Percentiles rank a stretch among this genome's conserved stretches.
phyloP scores from a whole-genome alignment of 2,113 vertebrate genomes.

The Anolis sagrei region DNA sequence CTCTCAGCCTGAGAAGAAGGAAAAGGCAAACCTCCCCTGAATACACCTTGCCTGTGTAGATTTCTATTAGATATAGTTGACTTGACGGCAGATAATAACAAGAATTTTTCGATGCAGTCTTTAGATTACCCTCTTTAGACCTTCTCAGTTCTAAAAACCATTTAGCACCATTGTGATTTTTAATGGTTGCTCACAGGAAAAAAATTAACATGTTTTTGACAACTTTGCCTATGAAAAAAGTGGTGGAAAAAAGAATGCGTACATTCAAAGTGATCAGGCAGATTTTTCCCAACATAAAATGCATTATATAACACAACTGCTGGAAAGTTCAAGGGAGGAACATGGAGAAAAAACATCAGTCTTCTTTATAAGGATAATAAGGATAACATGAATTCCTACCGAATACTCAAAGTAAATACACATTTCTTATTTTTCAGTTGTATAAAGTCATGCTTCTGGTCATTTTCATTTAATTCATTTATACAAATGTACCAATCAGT shows the following conservation, averaged over 20 bases:
- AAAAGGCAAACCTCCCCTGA: no score
- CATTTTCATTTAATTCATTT: background rate
- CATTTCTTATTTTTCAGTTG: background rate
- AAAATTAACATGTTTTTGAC: background rate
- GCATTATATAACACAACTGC: background rate
- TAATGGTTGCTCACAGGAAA: background rate
- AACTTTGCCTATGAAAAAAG: background rate
- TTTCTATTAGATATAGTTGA: no score
- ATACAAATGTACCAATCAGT: background rate
- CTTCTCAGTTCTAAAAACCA: background rate
- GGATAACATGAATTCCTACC: background rate
- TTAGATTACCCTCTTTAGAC: background rate
- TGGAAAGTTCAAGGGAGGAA: background rate
- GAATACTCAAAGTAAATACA: background rate
- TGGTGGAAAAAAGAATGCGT: no score
- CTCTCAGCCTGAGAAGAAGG: no score
- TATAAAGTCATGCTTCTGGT: background rate
- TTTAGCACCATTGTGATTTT: background rate
- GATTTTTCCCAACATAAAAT: background rate
- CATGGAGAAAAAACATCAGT: background rate
- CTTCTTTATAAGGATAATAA: background rate
- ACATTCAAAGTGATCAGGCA: no score
- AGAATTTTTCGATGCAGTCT: background rate
- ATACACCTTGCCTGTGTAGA: no score
- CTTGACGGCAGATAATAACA: no score